Base-by-base conservation (phyloP, 2,113 vertebrate genomes). In the Cyanocitta stelleri region DNA sequence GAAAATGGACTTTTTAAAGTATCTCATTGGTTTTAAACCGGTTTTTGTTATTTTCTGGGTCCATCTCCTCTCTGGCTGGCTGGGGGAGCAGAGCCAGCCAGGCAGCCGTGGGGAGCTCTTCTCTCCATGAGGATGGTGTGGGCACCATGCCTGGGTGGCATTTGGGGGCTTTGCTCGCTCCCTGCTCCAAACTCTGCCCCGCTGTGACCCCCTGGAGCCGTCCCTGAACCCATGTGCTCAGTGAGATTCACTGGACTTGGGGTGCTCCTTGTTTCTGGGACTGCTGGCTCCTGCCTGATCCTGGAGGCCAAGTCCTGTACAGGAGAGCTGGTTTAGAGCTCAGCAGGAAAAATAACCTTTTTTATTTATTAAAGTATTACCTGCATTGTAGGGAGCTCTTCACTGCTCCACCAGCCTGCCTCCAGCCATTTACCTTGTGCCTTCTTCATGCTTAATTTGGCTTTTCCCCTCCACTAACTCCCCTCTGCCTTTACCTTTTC, bases 111-210 rank as follows among this genome's bases (percentile, higher is more conserved):
- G 46, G 66, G 39, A 68, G 44, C 30, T 63, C 5, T 30, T 10
- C 6, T 43, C 12, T 66, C 30, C 12, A 4, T 0, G 1, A 13
- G 27, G 19, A 5, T 69, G 30, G 2, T 0, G 2, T 48, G 69
- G 68, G 15, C 32, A 21, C 24, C 1, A 0, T 61, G 32, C 22
- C 46, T 22, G 66, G 16, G 29, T 74, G 66, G n/a, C 16, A 18
- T n/a, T 0, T 1, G 11, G 48, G 64, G 15, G 5, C 61, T 87
- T 17, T 35, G 21, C 56, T 81, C 0, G 0, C 9, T 72, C 44
- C 46, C 63, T 46, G 62, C 62, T 43, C 68, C 0, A 0, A 4
- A 2, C 32, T 6, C 1, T 7, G 9, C 27, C 62, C 8, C 2
- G 0, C n/a, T 59, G 48, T 46, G 55, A 32, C 10, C 26, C 30